These are phyloP conservation scores for Poliocrania exsul DNA, from an alignment of 2,797 vertebrate species.

Conservation along the genomic window DNA sequence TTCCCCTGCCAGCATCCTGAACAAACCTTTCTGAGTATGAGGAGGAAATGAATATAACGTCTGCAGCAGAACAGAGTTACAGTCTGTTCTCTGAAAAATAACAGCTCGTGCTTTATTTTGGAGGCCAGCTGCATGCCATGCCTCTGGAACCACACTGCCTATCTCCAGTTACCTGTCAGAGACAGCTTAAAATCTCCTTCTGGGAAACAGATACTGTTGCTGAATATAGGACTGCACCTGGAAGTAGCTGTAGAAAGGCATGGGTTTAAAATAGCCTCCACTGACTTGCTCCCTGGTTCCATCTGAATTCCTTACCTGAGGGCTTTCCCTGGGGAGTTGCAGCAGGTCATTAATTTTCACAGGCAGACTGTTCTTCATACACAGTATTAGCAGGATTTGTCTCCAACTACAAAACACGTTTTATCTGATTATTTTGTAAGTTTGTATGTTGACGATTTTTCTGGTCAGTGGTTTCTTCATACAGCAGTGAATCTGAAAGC, in stretches of 20 bases:
- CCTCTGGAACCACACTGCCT: background rate
- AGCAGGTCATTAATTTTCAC: background rate
- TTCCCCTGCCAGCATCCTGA: background rate
- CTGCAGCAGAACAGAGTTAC: background rate
- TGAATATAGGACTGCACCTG: conserved; percentile 36
- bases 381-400: background rate
- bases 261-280: conserved; percentile 12
- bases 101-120: background rate
- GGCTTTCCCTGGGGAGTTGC: conserved; percentile 8
- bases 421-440: background rate
- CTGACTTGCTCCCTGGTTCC: background rate
- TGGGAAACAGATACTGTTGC: conserved; percentile 10
- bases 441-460: background rate
- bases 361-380: background rate
- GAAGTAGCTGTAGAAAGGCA: background rate
- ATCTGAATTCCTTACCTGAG: conserved; percentile 27
- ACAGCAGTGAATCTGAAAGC: background rate
- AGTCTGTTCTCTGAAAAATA: background rate
- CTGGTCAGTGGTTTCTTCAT: background rate
- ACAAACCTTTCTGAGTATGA: background rate
- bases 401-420: background rate
- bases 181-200: background rate
- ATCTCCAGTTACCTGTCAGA: conserved; percentile 17
- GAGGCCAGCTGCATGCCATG: background rate
- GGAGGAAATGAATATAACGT: background rate